phyloP scores from a whole-genome alignment of 2,113 vertebrate species.

The Naja naja region DNA sequence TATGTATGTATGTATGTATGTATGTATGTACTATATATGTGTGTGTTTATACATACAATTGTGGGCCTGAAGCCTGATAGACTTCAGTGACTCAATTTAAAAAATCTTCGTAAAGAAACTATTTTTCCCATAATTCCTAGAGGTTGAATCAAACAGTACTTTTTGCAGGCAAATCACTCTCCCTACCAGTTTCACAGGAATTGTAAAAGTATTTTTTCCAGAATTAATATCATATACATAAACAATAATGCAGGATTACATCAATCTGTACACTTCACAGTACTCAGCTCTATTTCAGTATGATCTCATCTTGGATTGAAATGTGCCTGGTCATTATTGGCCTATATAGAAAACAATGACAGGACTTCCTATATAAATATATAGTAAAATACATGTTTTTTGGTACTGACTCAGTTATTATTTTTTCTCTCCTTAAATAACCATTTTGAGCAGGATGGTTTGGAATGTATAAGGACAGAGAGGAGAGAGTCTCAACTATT shows the following conservation, averaged over 20 bases:
- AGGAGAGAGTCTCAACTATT: not conserved
- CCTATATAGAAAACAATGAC: not conserved
- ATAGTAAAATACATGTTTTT: not conserved
- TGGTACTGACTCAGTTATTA: not conserved
- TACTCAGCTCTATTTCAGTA: not conserved
- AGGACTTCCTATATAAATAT: not conserved
- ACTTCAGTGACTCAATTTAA: not conserved
- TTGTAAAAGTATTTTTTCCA: not conserved
- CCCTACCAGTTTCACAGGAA: not conserved
- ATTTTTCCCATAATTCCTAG: not conserved
- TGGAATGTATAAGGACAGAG: not conserved
- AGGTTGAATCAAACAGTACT: not conserved
- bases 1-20: not conserved
- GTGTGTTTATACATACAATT: not conserved
- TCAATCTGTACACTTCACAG: not conserved
- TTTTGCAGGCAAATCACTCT: not conserved
- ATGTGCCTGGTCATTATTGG: not conserved
- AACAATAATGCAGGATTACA: not conserved
- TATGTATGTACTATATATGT: not conserved
- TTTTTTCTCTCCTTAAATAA: not conserved
- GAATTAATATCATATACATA: not conserved
- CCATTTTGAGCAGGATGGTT: not conserved
- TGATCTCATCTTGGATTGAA: not conserved
- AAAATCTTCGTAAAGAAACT: not conserved
- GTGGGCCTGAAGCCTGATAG: not conserved